phyloP scores from a whole-genome alignment of 2,888 invertebrate genomes.

The Cantharis rustica region DNA sequence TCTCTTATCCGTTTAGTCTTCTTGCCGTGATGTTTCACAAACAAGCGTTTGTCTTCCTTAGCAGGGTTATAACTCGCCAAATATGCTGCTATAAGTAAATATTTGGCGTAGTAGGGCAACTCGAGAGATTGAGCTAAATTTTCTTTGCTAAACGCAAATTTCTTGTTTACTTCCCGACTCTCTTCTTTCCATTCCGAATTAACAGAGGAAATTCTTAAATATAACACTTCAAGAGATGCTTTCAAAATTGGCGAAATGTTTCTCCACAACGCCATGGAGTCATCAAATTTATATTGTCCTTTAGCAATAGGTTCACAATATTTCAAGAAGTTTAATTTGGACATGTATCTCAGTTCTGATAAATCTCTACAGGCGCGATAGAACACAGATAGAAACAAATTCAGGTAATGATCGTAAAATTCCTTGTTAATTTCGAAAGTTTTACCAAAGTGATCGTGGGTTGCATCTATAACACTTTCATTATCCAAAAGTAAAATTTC shows the following conservation, averaged over 20 bases:
- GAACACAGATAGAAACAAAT: constrained; percentile 82
- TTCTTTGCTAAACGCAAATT: constrained; percentile 39
- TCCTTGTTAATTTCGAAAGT: constrained; percentile 49
- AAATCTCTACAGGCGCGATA: constrained; percentile 84
- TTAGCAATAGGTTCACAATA: constrained; percentile 80
- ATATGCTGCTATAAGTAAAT: constrained; percentile 86
- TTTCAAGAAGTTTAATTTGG: constrained; percentile 73
- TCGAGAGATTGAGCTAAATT: constrained; percentile 70
- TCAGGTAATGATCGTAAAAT: constrained; percentile 80
- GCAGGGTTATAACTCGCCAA: constrained; percentile 92
- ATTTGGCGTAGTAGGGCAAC: constrained; percentile 89
- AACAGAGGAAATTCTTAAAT: constrained; percentile 63
- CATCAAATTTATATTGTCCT: constrained; percentile 65
- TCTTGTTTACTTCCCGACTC: constrained; percentile 19
- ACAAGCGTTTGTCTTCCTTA: constrained; percentile 84
- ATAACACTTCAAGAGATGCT: constrained; percentile 75
- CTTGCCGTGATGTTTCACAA: constrained; percentile 79
- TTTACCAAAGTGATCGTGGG: constrained; percentile 38
- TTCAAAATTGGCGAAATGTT: constrained; percentile 78
- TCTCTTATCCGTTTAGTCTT: constrained; percentile 68
- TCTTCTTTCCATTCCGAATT: constrained; percentile 42
- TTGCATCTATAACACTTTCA: constrained; percentile 41
- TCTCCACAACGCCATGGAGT: constrained; percentile 77
- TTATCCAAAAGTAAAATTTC: constrained; percentile 58
- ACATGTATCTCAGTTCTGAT: constrained; percentile 80